Conservation (phyloP, 2,888 invertebrate species). For the Zelleria hepariella region DNA sequence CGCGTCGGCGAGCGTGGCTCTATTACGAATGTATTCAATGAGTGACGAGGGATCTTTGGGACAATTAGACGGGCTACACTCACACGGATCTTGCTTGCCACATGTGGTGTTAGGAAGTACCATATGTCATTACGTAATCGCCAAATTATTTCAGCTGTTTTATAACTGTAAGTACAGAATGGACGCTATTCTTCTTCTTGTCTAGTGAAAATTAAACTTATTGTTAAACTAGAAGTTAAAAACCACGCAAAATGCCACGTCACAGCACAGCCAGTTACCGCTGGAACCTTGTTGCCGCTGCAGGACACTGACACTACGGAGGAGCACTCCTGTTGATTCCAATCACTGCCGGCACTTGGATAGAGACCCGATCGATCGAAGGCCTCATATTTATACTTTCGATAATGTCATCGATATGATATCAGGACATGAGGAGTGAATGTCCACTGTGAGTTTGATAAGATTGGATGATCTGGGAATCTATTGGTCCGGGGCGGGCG, state of each 20-base stretch:
- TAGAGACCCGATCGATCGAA: constrained; percentile 70
- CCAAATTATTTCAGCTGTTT: constrained; percentile 11
- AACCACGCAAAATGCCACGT: background rate
- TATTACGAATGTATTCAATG: constrained; percentile 37
- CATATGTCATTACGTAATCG: constrained; percentile 61
- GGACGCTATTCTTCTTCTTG: background rate
- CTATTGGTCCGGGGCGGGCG: constrained; percentile 56
- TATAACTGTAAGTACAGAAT: background rate
- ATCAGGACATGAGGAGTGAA: constrained; percentile 62
- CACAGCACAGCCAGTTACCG: background rate
- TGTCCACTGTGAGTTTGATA: constrained; percentile 67
- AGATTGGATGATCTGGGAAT: constrained; percentile 56
- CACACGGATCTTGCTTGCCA: constrained; percentile 32
- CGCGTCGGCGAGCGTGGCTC: constrained; percentile 48
- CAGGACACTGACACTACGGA: background rate
- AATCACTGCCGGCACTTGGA: constrained; percentile 60
- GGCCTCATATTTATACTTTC: constrained; percentile 71
- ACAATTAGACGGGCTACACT: constrained; percentile 30
- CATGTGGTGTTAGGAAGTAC: constrained; percentile 46
- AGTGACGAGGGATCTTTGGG: constrained; percentile 19
- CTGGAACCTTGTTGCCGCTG: background rate
- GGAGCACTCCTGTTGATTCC: constrained; percentile 5
- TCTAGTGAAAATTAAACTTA: background rate
- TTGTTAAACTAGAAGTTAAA: background rate
- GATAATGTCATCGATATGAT: constrained; percentile 66